Conservation (phyloP, 2,797 vertebrate species). For the Anniella stebbinsi region DNA sequence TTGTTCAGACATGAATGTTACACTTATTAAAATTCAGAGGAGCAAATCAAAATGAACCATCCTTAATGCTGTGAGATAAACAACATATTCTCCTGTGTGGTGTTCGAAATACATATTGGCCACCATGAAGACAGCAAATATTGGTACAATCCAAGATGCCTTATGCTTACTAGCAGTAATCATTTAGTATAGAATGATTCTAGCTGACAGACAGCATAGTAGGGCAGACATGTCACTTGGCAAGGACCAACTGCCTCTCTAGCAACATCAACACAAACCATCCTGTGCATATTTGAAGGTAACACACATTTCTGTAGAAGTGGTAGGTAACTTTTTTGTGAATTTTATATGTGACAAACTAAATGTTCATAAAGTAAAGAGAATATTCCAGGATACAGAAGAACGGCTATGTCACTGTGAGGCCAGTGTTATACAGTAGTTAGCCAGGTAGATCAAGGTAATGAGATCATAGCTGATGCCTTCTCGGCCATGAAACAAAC, state of each 20-base stretch:
- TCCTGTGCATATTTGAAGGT: background rate
- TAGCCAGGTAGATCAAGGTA: background rate
- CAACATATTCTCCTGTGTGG: background rate
- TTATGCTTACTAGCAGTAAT: background rate
- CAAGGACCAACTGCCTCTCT: background rate
- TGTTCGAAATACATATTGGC: background rate
- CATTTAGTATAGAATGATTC: background rate
- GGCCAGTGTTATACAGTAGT: background rate
- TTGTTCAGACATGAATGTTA: background rate
- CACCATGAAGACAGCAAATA: background rate
- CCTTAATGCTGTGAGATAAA: background rate
- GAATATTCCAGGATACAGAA: background rate
- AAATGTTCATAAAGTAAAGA: background rate
- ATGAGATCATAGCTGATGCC: background rate
- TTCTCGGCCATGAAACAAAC: background rate
- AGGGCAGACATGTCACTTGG: background rate
- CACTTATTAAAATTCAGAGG: slow-evolving; percentile 1
- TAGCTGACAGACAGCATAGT: background rate
- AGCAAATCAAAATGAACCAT: background rate
- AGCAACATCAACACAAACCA: background rate
- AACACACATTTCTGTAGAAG: background rate
- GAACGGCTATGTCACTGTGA: background rate
- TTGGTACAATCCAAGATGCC: background rate
- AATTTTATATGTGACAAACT: no score
- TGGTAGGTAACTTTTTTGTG: background rate